Evolutionary conservation across 2,888 invertebrate species (phyloP).

Genomic region (Panopea generosa): DNA sequence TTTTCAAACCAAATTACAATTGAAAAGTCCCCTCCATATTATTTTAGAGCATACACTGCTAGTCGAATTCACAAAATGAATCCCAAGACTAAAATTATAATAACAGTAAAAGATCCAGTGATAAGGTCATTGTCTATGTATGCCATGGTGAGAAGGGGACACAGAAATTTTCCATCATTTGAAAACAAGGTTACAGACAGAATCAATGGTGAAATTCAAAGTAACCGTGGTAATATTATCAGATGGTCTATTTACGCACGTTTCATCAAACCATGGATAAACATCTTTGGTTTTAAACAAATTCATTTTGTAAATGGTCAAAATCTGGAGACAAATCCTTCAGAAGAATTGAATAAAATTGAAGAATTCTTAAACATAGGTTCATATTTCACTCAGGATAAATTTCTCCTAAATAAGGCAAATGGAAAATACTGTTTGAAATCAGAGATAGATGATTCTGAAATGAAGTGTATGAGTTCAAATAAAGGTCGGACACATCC

Average conservation of each 20-base stretch:
- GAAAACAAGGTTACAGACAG: not conserved
- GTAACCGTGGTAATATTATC: too few relatives aligned
- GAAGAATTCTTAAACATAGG: not conserved
- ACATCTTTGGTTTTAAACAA: not conserved
- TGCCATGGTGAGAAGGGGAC: not conserved
- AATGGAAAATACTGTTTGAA: not conserved
- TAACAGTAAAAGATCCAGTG: slow-evolving; percentile 2
- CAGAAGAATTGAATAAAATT: not conserved
- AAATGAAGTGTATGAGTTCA: not conserved
- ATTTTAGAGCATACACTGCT: not conserved
- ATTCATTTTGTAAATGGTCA: slow-evolving; percentile 1
- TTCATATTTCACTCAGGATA: not conserved
- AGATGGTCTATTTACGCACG: too few relatives aligned
- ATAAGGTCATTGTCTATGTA: not conserved
- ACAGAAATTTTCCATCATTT: not conserved
- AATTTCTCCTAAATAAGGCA: not conserved
- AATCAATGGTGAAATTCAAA: too few relatives aligned
- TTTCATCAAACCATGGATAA: not conserved
- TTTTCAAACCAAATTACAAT: not conserved
- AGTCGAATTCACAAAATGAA: not conserved
- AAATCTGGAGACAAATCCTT: not conserved
- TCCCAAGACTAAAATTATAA: not conserved
- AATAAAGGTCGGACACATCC: slow-evolving; percentile 5
- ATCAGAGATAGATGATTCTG: not conserved
- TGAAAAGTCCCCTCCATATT: slow-evolving; percentile 2